Base-by-base conservation (phyloP, 2,888 invertebrate species). In the Notodonta dromedarius region DNA sequence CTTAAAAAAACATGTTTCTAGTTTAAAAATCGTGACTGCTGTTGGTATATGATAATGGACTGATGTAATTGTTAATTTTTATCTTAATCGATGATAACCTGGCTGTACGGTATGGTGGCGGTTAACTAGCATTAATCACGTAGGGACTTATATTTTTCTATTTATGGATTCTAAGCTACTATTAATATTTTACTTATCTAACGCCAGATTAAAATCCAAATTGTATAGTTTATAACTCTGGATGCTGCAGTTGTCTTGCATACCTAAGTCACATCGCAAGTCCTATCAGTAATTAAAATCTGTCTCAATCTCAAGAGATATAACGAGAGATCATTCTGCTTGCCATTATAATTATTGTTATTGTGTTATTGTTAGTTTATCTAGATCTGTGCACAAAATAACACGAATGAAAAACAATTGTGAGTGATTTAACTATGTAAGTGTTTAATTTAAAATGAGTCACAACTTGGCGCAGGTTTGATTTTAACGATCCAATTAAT, bases 1-100 rank as follows among this genome's bases (percentile, higher is more conserved):
- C 57, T 64, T 57, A 14, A 58, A 62, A 65, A 70, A 69, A 74
- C 65, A 69, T 65, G 67, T 73, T 74, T 24, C 63, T 39, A 50
- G 39, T 52, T 54, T 46, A 50, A 16, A 59, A 57, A 60, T 56
- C 58, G 57, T 65, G 59, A 61, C 24, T n/a, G 35, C 16, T 54
- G 54, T 54, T 54, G 39, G 54, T 54, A 35, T n/a, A 35, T 39
- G 54, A 57, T 57, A 57, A 57, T 48, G 16, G 46, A 57, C 54
- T 39, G 54, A 39, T 54, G 39, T 39, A 39, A 54, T 14, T 35
- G 54, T 39, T 54, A 54, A 54, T 39, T 4, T 54, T n/a, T 54
- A 32, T 52, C 52, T 52, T 52, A 52, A 52, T 52, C 52, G 52
- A 52, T 32, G 32, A 32, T 7, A 13, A 50, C 9, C 52, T 2